Base-by-base conservation (phyloP, 2,797 vertebrate genomes). In the Urophycis tenuis region DNA sequence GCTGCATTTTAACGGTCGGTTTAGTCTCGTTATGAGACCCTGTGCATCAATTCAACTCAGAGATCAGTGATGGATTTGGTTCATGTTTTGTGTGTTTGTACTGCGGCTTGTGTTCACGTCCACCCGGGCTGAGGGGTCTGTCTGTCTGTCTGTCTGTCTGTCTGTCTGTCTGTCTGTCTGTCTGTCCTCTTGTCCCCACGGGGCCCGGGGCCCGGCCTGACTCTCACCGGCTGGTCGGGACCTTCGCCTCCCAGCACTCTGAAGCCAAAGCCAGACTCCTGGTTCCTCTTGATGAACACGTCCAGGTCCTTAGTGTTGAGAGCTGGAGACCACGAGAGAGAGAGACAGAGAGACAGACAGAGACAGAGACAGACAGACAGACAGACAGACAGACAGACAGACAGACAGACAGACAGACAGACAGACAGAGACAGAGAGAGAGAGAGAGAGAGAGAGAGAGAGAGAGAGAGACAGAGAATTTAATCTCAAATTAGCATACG, bases 251-350 rank as follows among this genome's bases (percentile, higher is more conserved):
- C 98, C 0, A 99, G 94, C 45, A 99, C 97, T 34, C 98, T 92
- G 92, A 99, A 99, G 74, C 98, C 98, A 82, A 99, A 99, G 64
- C 98, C 98, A 0, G 96, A 97, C 85, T 99, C 98, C 85, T 99
- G 97, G 85, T 98, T 97, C 82, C 97, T 93, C 85, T 98, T 96
- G 84, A 94, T 94, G 87, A 95, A 99, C 86, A 99, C 96, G 64
- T 99, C 98, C 90, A 99, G 88, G 80, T 99, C 97, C 91, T 95
- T 97, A 53, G 96, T 96, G 85, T 99, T 96, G 72, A 94, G 91
- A 80, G 97, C 98, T 99, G 85, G 75, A 74, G 53, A 73, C 22
- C 15, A 22, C 19, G 22, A 71, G 31, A n/a, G 53, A 60, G 53
- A 60, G 22, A 9, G 53, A 60, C 22, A 60, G 53, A 19, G 53